Base-by-base conservation (phyloP, 2,797 vertebrate genomes). In the Pteronotus mesoamericanus region DNA sequence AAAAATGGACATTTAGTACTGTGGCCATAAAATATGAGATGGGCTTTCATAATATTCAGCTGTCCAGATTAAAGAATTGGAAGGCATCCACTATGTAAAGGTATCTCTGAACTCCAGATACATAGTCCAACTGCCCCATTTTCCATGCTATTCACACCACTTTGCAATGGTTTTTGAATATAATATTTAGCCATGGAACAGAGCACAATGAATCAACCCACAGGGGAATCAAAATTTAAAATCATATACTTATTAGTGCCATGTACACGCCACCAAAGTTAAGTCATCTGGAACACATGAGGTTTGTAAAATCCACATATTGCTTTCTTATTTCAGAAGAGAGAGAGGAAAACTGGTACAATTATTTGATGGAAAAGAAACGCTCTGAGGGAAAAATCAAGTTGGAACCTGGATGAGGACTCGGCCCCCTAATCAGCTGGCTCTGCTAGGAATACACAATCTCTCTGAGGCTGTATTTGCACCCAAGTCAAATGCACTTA, bases 81-180 rank as follows among this genome's bases (percentile, higher is more conserved):
- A 26, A n/a, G 4, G 1, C 22, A 1, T 44, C 14, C 19, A 2
- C 9, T 22, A 53, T 0, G 0, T 55, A 5, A 68, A 61, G 59
- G 44, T 4, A 39, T 32, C 11, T 48, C 42, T 37, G 44, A 53
- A 37, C 12, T 69, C 26, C 16, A 19, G 53, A 69, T 9, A 51
- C 0, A 1, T 29, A 6, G 5, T 61, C 26, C 21, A 9, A 8
- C 0, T 32, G 6, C 3, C 19, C 1, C 32, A 3, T 83, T 86
- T 71, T 57, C 77, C 71, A 51, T 64, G n/a, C 12, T 34, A 26
- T 6, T 69, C 24, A 57, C 34, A 11, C 4, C 9, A 59, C 34
- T 26, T 68, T 46, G 83, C 39, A 34, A 57, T 32, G 24, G 16
- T 77, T 72, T 32, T 9, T 57, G n/a, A 44, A 14, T n/a, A 26